A percentile compares a stretch with the other conserved stretches of the same genome.
phyloP scores from a whole-genome alignment of 2,888 invertebrate species.

The Hypolimnas misippus region DNA sequence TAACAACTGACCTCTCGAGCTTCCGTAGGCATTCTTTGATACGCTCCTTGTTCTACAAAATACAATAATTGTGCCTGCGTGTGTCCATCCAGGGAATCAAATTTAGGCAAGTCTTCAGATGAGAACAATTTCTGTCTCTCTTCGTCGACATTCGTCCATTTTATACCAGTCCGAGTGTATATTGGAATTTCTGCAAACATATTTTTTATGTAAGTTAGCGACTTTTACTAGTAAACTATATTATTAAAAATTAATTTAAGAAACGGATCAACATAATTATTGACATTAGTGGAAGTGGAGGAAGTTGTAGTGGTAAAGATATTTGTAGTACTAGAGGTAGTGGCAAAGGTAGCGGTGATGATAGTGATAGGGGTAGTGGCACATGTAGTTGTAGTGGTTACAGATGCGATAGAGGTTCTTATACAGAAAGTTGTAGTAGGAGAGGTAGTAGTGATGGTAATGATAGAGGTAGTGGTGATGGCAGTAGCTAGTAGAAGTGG shows the following conservation, averaged over 20 bases:
- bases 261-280: too few relatives aligned
- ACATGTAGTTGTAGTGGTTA: too few relatives aligned
- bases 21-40: slow-evolving; percentile 88
- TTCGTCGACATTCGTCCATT: slow-evolving; percentile 64
- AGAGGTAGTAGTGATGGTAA: too few relatives aligned
- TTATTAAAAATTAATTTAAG: too few relatives aligned
- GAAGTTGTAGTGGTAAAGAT: too few relatives aligned
- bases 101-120: slow-evolving; percentile 72
- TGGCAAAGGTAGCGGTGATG: background rate
- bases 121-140: slow-evolving; percentile 52
- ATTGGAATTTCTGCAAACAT: slow-evolving; percentile 78
- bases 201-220: background rate
- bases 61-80: slow-evolving; percentile 89
- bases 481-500: background rate
- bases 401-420: too few relatives aligned
- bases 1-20: slow-evolving; percentile 89
- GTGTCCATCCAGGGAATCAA: slow-evolving; percentile 92
- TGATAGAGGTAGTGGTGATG: background rate
- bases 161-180: slow-evolving; percentile 72
- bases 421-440: too few relatives aligned
- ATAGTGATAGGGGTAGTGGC: slow-evolving; percentile 19
- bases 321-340: background rate
- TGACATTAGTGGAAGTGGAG: too few relatives aligned
- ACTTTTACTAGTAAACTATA: too few relatives aligned
- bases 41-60: slow-evolving; percentile 90